Conservation (phyloP, 2,888 invertebrate species). For the Zaprionus lineosus region DNA sequence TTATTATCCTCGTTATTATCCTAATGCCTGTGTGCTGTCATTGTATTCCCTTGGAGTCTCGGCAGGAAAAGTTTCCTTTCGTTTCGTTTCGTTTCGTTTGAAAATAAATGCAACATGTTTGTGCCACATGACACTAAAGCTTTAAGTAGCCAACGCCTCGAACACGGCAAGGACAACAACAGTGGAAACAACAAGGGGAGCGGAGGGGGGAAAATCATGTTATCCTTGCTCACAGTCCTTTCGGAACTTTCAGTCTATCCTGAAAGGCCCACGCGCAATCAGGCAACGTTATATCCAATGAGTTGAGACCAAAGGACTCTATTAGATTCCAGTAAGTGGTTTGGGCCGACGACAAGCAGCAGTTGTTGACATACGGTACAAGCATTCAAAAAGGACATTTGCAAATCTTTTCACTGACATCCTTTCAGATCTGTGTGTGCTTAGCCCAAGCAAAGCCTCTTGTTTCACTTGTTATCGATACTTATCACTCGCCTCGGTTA, state of each 20-base stretch:
- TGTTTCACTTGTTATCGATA: slow-evolving; percentile 20
- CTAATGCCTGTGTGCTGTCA: slow-evolving; percentile 6
- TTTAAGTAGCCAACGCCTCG: slow-evolving; percentile 53
- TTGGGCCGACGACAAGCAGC: slow-evolving; percentile 22
- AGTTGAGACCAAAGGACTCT: slow-evolving; percentile 39
- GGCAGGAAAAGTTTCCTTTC: slow-evolving; percentile 38
- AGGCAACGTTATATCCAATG: slow-evolving; percentile 63
- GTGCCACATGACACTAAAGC: slow-evolving; percentile 34
- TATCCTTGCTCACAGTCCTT: slow-evolving; percentile 13
- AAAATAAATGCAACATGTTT: slow-evolving; percentile 46
- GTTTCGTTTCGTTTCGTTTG: slow-evolving; percentile 25
- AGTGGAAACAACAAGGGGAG: too few relatives aligned
- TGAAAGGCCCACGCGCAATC: slow-evolving; percentile 38
- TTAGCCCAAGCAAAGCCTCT: slow-evolving; percentile 14
- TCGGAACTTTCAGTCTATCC: slow-evolving; percentile 25
- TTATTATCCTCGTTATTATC: slow-evolving; percentile 15
- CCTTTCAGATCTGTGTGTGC: slow-evolving; percentile 5
- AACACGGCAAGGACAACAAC: slow-evolving; percentile 4
- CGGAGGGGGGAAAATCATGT: slow-evolving; percentile 25
- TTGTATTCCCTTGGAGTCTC: slow-evolving; percentile 28
- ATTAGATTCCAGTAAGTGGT: slow-evolving; percentile 49
- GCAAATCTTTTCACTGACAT: slow-evolving; percentile 2
- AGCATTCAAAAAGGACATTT: slow-evolving; percentile 33
- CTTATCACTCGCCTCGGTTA: slow-evolving; percentile 21
- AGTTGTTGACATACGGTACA: slow-evolving; percentile 42